Base-by-base conservation (phyloP, 2,888 invertebrate genomes). In the Anaspis maculata region DNA sequence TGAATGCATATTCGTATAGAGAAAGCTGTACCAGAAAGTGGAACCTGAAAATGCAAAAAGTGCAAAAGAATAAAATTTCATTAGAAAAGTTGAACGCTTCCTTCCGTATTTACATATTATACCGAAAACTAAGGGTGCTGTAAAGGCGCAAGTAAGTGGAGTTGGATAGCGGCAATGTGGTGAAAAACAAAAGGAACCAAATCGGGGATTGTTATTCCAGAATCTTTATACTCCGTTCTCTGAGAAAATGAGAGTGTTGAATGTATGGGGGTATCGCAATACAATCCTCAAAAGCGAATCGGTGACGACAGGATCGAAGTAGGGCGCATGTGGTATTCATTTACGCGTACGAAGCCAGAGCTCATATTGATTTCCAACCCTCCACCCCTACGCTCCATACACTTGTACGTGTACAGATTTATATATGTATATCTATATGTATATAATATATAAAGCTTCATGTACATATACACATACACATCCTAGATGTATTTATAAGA, bases 271-370 rank as follows among this genome's bases (percentile, higher is more conserved):
- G 11, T 43, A 37, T 40, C 34, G 38, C 34, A 43, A 48, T 46
- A 49, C 46, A 46, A 50, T 49, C 41, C 47, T 46, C 39, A 46
- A 49, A 49, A 51, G 45, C 44, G 45, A 51, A 45, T 49, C 44
- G 39, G 48, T 45, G 49, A 46, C 47, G 48, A 49, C 48, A 38
- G 46, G 41, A 45, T 49, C 46, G 51, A 48, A 46, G 52, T 51
- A 55, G 49, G 48, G 54, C 55, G 55, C 55, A 55, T 55, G 55
- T 55, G 55, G 55, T 55, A 55, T 52, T 55, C 55, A 55, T 55
- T 55, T 55, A 52, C 55, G 54, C 55, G 54, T 52, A 52, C 51
- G 47, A 50, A 53, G 53, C 53, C 51, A 51, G 46, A 48, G 49
- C 49, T 46, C 44, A 48, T 54, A 54, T 54, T 53, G 54, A 54